Percentiles rank a stretch among this genome's conserved stretches.
Conservation (phyloP, 2,797 vertebrate genomes). For the Acanthurus tractus region DNA sequence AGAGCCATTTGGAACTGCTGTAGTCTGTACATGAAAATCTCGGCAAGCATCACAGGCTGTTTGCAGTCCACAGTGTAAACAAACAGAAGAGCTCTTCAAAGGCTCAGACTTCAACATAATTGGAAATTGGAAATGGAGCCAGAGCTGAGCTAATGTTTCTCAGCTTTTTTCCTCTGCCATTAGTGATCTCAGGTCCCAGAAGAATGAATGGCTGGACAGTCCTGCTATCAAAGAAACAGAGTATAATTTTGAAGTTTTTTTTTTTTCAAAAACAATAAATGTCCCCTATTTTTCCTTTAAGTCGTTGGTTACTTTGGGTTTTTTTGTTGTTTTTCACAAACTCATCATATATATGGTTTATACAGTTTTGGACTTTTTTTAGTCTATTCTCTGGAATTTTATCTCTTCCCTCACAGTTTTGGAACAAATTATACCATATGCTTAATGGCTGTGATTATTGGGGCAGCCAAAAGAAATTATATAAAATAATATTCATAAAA, state of each 20-base stretch:
- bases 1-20: conserved; percentile 54
- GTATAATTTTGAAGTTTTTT: conserved; percentile 2
- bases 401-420: conserved; percentile 12
- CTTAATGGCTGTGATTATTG: conserved; percentile 8
- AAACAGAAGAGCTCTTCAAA: conserved; percentile 79
- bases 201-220: conserved; percentile 50
- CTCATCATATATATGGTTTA: neutral
- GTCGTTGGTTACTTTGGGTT: neutral
- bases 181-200: conserved; percentile 66
- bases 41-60: conserved; percentile 65
- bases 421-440: conserved; percentile 11
- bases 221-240: conserved; percentile 49
- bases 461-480: conserved; percentile 22
- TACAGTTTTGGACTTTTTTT: neutral
- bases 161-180: conserved; percentile 65
- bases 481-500: conserved; percentile 6
- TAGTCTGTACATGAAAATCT: conserved; percentile 69
- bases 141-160: conserved; percentile 66
- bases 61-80: conserved; percentile 71
- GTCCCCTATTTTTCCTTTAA: neutral
- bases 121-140: conserved; percentile 78
- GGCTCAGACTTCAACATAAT: conserved; percentile 70
- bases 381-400: conserved; percentile 12
- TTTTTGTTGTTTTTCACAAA: neutral
- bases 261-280: conserved; percentile 9